phyloP scores from a whole-genome alignment of 2,113 vertebrate genomes.

The Ictidomys tridecemlineatus region DNA sequence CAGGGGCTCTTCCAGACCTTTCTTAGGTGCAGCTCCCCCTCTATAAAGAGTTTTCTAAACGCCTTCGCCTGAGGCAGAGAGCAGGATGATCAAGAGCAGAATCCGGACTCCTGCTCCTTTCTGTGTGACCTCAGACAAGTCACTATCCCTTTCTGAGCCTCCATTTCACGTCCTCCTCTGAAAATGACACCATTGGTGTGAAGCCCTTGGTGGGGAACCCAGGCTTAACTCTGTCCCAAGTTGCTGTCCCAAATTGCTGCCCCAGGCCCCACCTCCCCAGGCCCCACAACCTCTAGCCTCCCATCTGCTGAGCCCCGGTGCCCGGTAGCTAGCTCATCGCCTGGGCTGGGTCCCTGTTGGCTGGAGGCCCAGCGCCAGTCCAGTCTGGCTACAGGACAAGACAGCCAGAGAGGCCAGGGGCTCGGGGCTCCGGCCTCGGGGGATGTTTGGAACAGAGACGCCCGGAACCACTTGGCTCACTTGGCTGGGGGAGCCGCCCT shows the following conservation, averaged over 20 bases:
- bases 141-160: neutral
- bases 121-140: neutral
- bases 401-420: neutral
- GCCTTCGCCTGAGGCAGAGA: neutral
- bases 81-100: neutral
- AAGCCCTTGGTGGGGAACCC: neutral
- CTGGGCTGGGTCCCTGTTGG: neutral
- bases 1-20: neutral
- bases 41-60: fast-evolving
- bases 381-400: too few relatives aligned
- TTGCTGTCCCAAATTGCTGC: neutral
- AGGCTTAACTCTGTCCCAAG: neutral
- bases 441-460: neutral
- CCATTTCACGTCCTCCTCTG: neutral
- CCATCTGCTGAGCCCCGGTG: neutral
- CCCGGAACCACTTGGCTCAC: neutral
- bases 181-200: neutral
- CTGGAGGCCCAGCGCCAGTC: neutral
- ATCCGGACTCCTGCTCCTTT: neutral
- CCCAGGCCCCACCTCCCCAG: neutral
- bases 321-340: neutral
- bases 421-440: neutral
- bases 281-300: neutral
- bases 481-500: neutral
- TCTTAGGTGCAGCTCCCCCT: neutral